Conservation (phyloP, 1,140 invertebrate species). For the Mycetomoellerius zeteki region DNA sequence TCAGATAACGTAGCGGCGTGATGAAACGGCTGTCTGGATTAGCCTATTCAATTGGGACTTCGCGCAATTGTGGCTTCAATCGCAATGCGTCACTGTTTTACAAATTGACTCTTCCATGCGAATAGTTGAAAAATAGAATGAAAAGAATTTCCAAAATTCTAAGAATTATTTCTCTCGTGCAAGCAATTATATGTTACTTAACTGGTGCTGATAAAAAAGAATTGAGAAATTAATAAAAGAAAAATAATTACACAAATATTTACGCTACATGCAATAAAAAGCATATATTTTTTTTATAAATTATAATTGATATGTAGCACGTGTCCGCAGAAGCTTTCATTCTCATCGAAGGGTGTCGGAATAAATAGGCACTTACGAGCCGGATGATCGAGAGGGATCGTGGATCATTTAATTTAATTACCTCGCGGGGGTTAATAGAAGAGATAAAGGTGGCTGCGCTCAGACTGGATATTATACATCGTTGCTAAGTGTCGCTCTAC, state of each 20-base stretch:
- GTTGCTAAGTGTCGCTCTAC: conserved; percentile 63
- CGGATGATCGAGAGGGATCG: conserved; percentile 85
- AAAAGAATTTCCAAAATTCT: neutral
- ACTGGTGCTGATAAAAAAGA: neutral
- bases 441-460: conserved; percentile 84
- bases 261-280: neutral
- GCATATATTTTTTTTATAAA: neutral
- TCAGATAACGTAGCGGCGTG: conserved; percentile 22
- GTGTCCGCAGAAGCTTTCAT: conserved; percentile 36
- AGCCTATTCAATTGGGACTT: conserved; percentile 13
- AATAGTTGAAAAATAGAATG: neutral
- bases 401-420: conserved; percentile 87
- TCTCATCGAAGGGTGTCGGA: conserved; percentile 74
- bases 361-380: conserved; percentile 83
- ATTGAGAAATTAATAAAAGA: neutral
- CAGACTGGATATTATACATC: conserved; percentile 78
- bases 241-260: neutral
- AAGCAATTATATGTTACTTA: neutral
- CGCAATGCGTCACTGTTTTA: neutral
- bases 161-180: neutral
- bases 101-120: neutral
- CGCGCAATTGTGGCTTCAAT: conserved; percentile 18
- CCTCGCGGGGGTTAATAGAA: conserved; percentile 84
- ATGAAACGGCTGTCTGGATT: conserved; percentile 20
- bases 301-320: conserved; percentile 39